phyloP scores from a whole-genome alignment of 2,113 vertebrate species.

The Sebastes schlegelii region DNA sequence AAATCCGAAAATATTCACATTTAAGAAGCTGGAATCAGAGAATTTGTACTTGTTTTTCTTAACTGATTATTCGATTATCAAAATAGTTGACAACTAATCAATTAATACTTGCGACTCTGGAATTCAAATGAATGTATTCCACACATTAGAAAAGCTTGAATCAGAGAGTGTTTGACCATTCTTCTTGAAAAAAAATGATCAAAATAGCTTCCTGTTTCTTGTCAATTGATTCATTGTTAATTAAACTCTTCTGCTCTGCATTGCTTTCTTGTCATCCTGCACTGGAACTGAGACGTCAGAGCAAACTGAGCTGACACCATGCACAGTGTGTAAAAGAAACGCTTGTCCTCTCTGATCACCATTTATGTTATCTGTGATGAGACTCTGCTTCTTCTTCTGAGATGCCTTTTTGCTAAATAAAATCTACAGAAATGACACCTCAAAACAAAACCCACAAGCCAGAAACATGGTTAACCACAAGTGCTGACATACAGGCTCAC shows the following conservation, averaged over 20 bases:
- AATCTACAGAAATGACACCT: background rate
- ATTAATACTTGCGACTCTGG: too few species aligned
- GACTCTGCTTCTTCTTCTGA: background rate
- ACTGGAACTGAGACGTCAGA: constrained; percentile 4
- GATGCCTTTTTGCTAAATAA: background rate
- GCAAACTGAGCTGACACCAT: background rate
- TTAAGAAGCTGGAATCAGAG: too few species aligned
- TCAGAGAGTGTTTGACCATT: background rate
- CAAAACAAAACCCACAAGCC: background rate
- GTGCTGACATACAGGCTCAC: background rate
- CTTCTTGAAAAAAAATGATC: background rate
- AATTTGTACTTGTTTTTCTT: too few species aligned
- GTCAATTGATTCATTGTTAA: background rate
- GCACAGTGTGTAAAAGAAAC: background rate
- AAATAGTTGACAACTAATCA: too few species aligned
- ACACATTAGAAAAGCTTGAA: background rate
- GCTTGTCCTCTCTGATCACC: background rate
- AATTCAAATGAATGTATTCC: too few species aligned
- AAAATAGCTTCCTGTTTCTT: background rate
- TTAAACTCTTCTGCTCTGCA: background rate
- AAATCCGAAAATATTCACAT: too few species aligned
- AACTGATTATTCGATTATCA: too few species aligned
- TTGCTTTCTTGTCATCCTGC: background rate
- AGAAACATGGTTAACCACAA: background rate
- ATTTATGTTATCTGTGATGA: background rate